A percentile compares a stretch with the other conserved stretches of the same genome.
Conservation (phyloP, 2,888 invertebrate species). For the Drosophila robusta region DNA sequence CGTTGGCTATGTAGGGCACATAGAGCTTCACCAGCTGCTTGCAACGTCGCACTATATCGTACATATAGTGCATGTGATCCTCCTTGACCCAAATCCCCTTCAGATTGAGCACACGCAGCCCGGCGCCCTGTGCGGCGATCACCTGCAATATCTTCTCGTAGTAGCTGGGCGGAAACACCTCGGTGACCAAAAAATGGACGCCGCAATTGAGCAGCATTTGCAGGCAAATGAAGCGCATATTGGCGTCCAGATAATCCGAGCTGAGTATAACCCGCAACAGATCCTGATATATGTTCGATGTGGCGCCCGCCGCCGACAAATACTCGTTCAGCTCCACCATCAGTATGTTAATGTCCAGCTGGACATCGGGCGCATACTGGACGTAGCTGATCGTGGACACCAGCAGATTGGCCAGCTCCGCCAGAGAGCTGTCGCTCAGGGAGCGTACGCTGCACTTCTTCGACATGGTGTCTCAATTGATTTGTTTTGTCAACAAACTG, state of each 20-base stretch:
- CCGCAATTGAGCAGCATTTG: conserved; percentile 88
- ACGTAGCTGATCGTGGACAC: conserved; percentile 88
- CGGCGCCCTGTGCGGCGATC: conserved; percentile 88
- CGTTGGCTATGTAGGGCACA: conserved; percentile 90
- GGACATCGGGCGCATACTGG: conserved; percentile 86
- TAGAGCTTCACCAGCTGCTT: conserved; percentile 87
- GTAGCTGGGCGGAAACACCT: conserved; percentile 90
- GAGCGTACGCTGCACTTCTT: conserved; percentile 88
- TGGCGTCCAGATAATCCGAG: conserved; percentile 89
- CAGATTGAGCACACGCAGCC: conserved; percentile 88
- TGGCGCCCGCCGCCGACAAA: conserved; percentile 87
- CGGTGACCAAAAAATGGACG: conserved; percentile 88
- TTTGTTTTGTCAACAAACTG: conserved; percentile 52
- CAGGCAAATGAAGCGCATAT: conserved; percentile 88
- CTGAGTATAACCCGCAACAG: conserved; percentile 88
- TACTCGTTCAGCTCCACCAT: conserved; percentile 88
- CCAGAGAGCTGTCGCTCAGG: conserved; percentile 87
- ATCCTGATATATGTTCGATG: conserved; percentile 89
- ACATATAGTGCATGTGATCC: conserved; percentile 88
- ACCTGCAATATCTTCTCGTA: conserved; percentile 89
- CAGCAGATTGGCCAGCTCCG: conserved; percentile 87
- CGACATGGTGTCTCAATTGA: conserved; percentile 86
- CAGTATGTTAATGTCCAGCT: conserved; percentile 87
- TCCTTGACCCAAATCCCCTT: conserved; percentile 91
- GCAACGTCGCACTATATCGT: conserved; percentile 87